Evolutionary conservation across 2,888 invertebrate genomes (phyloP), one percentile per base, ranked within the genome.

Genomic region (Yponomeuta evonymella): DNA sequence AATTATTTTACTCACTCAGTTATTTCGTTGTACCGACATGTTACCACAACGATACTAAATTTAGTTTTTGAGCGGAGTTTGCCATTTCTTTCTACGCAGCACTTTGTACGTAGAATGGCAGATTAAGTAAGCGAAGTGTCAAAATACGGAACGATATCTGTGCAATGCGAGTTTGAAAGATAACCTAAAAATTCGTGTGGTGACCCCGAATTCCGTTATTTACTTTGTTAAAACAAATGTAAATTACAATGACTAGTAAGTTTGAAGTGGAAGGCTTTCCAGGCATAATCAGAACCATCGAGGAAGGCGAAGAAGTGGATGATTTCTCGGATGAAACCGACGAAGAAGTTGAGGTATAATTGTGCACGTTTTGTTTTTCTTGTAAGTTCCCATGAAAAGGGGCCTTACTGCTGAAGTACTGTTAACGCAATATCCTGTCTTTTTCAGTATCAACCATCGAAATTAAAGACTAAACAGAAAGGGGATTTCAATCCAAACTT

Each of bases 401-500:
- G 11, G 9, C 30, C 65, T 8, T 58, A 64, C 6, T 30, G 48
- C 2, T 11, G 36, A n/a, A 33, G 2, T 48, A 9, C 8, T 70
- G 51, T 65, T 15, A 64, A 71, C 11, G 12, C 36, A 29, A 63
- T 10, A 48, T n/a, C 29, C 15, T 33, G 30, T n/a, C 74, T 76
- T 67, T 87, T 93, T 74, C 80, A 97, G 97, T 95, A 96, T 86
- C 97, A 97, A 92, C 97, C 97, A 62, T 95, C 95, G 0, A 96
- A 96, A 83, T 94, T 95, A 76, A 96, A 96, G 76, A 94, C 94
- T 62, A 94, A 94, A 73, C 94, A 94, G 75, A 94, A 94, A 74
- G 94, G 94, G 0, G 96, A 97, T 76, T 97, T 98, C 77, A 95
- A 96, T 79, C 94, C 94, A n/a, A 94, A 94, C 48, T 98, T 98